Base-by-base conservation (phyloP, 2,888 invertebrate species). In the Drosophila picticornis region DNA sequence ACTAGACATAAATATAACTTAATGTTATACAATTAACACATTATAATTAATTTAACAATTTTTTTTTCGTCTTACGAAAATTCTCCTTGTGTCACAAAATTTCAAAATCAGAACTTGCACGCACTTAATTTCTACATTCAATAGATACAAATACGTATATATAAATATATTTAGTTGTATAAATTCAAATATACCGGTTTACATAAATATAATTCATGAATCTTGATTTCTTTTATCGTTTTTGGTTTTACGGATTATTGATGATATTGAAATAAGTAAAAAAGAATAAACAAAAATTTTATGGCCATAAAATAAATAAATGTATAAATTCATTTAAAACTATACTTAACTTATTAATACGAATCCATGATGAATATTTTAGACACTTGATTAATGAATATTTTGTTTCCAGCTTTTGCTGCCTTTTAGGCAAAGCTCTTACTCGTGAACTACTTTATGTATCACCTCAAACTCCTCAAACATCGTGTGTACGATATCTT, bases 1-100 rank as follows among this genome's bases (percentile, higher is more conserved):
- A 62, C 70, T 81, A 71, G 40, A 75, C 70, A 60, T 83, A 66
- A 48, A 16, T 29, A 7, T 67, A 79, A 79, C 76, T 67, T 76
- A 79, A 63, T 46, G 5, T 34, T 55, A 62, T 53, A 58, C 27
- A 53, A 43, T 72, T 68, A 55, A 66, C 52, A 65, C 69, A 63
- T 72, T 78, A 73, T 64, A 84, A 87, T 83, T 79, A 88, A 73
- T 83, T 81, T 79, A 83, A 84, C 79, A 81, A 81, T 78, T 70
- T 55, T 65, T 34, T 65, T 36, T 82, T 82, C 84, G 87, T 84
- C 62, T 77, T 65, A 84, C 84, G 84, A 86, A 82, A 63, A 51
- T 32, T 48, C 52, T 31, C 32, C 52, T 27, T 59, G 57, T 70
- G 58, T 36, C 46, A 57, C 43, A 52, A 50, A 51, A 75, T 38